A percentile compares a stretch with the other conserved stretches of the same genome.
Conservation (phyloP, 2,888 invertebrate species). For the Lydus trimaculatus region DNA sequence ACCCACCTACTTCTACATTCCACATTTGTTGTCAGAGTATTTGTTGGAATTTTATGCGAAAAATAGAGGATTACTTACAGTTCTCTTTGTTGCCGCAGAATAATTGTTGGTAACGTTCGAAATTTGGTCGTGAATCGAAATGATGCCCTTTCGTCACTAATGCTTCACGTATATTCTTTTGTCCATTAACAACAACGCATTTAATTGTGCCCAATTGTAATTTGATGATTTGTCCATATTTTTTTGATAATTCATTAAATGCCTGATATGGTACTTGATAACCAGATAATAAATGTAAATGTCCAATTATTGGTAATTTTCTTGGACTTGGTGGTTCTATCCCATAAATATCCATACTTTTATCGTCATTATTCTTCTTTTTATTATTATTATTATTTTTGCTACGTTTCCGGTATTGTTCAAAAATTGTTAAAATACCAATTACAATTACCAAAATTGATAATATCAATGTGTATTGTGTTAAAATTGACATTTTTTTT, state of each 20-base stretch:
- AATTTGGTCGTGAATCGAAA: constrained; percentile 72
- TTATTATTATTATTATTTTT: constrained; percentile 9
- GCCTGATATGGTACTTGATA: constrained; percentile 69
- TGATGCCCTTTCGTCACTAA: constrained; percentile 66
- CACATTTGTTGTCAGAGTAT: no score
- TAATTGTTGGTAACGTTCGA: constrained; percentile 67
- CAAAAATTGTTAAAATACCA: background rate
- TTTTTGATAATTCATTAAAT: constrained; percentile 62
- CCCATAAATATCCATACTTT: background rate
- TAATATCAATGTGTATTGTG: background rate
- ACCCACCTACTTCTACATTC: no score
- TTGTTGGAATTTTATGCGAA: no score
- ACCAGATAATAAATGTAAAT: constrained; percentile 64
- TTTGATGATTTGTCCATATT: constrained; percentile 65
- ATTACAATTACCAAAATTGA: constrained; percentile 3
- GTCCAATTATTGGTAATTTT: constrained; percentile 66
- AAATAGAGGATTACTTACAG: constrained; percentile 66
- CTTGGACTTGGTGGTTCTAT: constrained; percentile 63
- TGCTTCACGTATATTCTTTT: constrained; percentile 67
- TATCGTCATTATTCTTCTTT: background rate
- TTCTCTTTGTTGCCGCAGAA: constrained; percentile 73
- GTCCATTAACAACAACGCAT: constrained; percentile 67
- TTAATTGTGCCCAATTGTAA: constrained; percentile 65
- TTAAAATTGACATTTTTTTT: background rate
- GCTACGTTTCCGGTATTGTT: constrained; percentile 9